Evolutionary conservation across 2,888 invertebrate species (phyloP).

Genomic region (Apamea epomidion): DNA sequence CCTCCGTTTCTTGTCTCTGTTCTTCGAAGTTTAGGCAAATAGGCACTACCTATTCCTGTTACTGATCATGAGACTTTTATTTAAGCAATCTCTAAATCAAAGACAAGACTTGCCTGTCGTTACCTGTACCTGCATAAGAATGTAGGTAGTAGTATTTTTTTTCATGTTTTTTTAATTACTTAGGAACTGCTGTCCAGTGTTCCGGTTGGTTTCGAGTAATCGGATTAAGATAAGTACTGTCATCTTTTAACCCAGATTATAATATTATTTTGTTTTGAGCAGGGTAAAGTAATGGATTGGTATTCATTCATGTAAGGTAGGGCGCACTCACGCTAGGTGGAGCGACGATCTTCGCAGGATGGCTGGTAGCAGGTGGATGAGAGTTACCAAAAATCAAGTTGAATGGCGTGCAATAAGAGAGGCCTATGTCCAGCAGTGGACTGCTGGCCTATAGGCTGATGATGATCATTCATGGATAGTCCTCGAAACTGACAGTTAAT

Average conservation of each 20-base stretch:
- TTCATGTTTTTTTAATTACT: conserved; percentile 9
- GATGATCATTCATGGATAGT: not conserved
- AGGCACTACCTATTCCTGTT: no score
- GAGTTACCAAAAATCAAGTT: no score
- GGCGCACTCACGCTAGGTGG: no score
- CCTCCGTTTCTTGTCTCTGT: no score
- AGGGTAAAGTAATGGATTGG: not conserved
- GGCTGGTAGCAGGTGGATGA: no score
- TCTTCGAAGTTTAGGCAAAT: no score
- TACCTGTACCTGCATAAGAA: not conserved
- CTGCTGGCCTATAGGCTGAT: no score
- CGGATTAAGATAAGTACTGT: conserved; percentile 24
- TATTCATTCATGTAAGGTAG: no score
- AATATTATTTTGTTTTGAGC: not conserved
- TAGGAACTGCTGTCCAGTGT: not conserved
- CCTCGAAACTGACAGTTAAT: no score
- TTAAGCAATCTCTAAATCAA: not conserved
- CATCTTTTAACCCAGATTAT: conserved; percentile 14
- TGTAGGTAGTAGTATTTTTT: not conserved
- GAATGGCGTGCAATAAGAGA: no score
- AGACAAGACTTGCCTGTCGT: not conserved
- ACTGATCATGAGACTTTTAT: not conserved
- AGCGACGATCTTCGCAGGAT: no score
- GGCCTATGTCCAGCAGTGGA: no score
- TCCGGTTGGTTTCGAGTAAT: conserved; percentile 4